Evolutionary conservation across 1,140 invertebrate genomes (phyloP), one percentile per base, ranked within the genome.

Genomic region (Drosophila simulans): DNA sequence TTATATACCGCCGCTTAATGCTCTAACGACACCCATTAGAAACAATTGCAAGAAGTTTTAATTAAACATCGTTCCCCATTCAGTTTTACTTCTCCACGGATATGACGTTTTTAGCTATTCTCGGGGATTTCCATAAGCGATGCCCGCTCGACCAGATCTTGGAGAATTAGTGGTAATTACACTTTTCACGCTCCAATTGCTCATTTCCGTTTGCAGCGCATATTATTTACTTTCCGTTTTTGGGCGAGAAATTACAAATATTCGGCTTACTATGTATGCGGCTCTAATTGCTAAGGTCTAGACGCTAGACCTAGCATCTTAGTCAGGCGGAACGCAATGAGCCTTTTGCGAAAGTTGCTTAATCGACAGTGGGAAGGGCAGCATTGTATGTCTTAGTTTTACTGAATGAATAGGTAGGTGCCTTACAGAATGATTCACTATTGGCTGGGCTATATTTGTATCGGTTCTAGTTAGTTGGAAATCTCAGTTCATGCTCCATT

Each of bases 31-130:
- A 72, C 83, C 58, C 84, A 88, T 88, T 88, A 88, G 83, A 88
- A 88, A 88, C 83, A 89, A 88, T 88, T 89, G 84, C 84, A 57
- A 89, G 80, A 89, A 88, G 63, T 89, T 88, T 88, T 88, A 88
- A 88, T 88, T 88, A 88, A 88, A 90, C 84, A 77, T 68, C 80
- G 59, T 59, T 51, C 60, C 76, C 80, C 80, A 77, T 80, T 89
- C 48, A 25, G 46, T 60, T 22, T 60, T 37, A 15, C 20, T 59
- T 15, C 35, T 58, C 5, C 25, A 35, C 34, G 57, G 62, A 35
- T 45, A 42, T 75, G 35, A 56, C 55, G 20, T 49, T 45, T 25
- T 27, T 17, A 31, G 31, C 42, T 15, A 45, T 20, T 42, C 51
- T 53, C n/a, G 20, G 39, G 45, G 37, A 73, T 69, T 81, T 86